Evolutionary conservation across 2,888 invertebrate genomes (phyloP).

Genomic region (Cylloceria caligata): DNA sequence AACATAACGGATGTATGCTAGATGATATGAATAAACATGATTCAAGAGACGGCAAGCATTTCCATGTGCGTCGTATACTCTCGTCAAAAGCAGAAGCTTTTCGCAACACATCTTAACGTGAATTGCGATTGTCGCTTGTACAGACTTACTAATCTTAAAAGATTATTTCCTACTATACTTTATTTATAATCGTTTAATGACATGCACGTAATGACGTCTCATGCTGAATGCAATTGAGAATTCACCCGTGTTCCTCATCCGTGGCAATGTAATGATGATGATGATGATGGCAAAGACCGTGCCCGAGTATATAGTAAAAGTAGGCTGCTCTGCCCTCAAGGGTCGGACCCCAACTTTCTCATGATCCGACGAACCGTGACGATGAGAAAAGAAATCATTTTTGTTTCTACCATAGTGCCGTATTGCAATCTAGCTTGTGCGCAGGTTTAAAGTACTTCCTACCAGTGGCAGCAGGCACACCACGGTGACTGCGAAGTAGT

Average conservation of each 20-base stretch:
- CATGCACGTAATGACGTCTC: conserved; percentile 6
- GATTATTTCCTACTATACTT: not conserved
- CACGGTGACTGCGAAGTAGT: too few species aligned
- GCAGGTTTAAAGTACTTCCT: too few species aligned
- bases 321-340: conserved; percentile 15
- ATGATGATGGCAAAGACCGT: conserved; percentile 35
- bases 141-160: not conserved
- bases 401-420: too few species aligned
- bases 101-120: not conserved
- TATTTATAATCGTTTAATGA: conserved; percentile 26
- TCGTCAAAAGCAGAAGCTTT: conserved; percentile 8
- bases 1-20: conserved; percentile 49
- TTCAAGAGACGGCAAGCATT: conserved; percentile 35
- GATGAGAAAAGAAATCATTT: conserved; percentile 17
- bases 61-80: conserved; percentile 15
- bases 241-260: conserved; percentile 39
- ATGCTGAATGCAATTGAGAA: not conserved
- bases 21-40: conserved; percentile 49
- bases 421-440: too few species aligned
- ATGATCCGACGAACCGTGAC: conserved; percentile 63
- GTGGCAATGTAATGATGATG: conserved; percentile 53
- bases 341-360: conserved; percentile 57
- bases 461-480: too few species aligned
- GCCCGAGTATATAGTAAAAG: conserved; percentile 23
- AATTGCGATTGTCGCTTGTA: not conserved